These are phyloP conservation scores for Pandemis heparana DNA, from an alignment of 2,888 invertebrate genomes.

Conservation along the genomic window DNA sequence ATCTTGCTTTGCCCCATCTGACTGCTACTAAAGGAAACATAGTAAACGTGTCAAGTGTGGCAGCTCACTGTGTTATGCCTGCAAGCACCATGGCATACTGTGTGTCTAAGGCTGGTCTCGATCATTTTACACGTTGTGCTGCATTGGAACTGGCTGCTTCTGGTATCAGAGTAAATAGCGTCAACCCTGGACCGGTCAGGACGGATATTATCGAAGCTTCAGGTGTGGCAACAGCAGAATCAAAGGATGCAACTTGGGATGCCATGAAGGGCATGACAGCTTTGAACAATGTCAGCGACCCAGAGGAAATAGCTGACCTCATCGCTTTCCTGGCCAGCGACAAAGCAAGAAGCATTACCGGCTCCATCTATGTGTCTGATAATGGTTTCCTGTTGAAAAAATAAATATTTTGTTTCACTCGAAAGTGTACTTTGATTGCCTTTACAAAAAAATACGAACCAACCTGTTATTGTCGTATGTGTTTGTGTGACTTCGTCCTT, in stretches of 20 bases:
- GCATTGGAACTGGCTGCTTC: slow-evolving; percentile 87
- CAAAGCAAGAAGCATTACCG: slow-evolving; percentile 55
- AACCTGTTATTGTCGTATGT: no score
- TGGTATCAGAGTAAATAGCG: slow-evolving; percentile 88
- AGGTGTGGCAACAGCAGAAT: background rate
- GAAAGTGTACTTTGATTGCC: no score
- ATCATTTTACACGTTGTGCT: slow-evolving; percentile 89
- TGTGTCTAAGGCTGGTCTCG: slow-evolving; percentile 91
- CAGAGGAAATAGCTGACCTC: slow-evolving; percentile 52
- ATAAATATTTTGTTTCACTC: background rate
- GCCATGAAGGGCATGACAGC: background rate
- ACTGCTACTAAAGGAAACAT: slow-evolving; percentile 60
- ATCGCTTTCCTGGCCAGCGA: slow-evolving; percentile 56
- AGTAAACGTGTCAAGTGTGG: slow-evolving; percentile 61
- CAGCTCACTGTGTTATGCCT: slow-evolving; percentile 36
- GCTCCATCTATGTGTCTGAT: slow-evolving; percentile 49
- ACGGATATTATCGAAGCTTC: slow-evolving; percentile 7
- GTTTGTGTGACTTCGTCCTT: no score
- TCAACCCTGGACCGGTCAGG: slow-evolving; percentile 86
- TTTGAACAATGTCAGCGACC: slow-evolving; percentile 32
- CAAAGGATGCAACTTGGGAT: background rate
- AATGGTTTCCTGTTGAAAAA: slow-evolving; percentile 46
- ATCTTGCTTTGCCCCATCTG: slow-evolving; percentile 55
- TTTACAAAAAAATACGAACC: no score
- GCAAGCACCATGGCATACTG: slow-evolving; percentile 71